Evolutionary conservation across 1,140 invertebrate species (phyloP), one percentile per base, ranked within the genome.

Genomic region (Calliopsis andreniformis): DNA sequence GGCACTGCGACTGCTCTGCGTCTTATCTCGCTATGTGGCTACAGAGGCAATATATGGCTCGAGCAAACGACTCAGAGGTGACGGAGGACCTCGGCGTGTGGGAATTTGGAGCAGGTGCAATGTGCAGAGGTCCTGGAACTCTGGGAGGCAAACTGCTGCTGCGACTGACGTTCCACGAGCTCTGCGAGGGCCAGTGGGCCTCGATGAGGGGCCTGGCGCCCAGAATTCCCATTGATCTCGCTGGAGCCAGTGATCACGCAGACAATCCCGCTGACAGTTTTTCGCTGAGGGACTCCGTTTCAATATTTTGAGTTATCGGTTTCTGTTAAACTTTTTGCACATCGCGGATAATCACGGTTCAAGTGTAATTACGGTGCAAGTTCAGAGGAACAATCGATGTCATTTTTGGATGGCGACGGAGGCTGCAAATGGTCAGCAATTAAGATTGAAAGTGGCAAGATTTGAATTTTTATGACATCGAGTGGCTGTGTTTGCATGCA

Each of bases 1-100:
- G 96, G 96, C 95, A 97, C 85, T 97, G 97, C 82, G 96, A 97
- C 86, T 97, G 97, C 85, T 94, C 94, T 49, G 94, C 95, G 8
- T 91, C 96, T 0, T 97, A 97, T 87, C 93, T 97, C 64, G 93
- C 95, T 0, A 91, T 91, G 89, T 96, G 94, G 93, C 90, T 94
- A 23, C 83, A 84, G 25, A 87, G 81, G 18, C 86, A 86, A 47
- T 92, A 92, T 30, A 82, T 90, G 20, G 39, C 51, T 0, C 61
- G 64, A 8, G 43, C 61, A 3, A 82, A 84, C 25, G 47, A 16
- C 20, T 82, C 69, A 6, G 51, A 55, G 14, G 7, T 45, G 5
- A 20, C 25, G n/a, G 49, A 63, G 23, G 76, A 82, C 47, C 84
- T 86, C 76, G 86, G 76, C 20, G 80, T 87, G 67, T 93, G 92